Evolutionary conservation across 1,140 invertebrate genomes (phyloP).

Genomic region (Drosophila mauritiana): DNA sequence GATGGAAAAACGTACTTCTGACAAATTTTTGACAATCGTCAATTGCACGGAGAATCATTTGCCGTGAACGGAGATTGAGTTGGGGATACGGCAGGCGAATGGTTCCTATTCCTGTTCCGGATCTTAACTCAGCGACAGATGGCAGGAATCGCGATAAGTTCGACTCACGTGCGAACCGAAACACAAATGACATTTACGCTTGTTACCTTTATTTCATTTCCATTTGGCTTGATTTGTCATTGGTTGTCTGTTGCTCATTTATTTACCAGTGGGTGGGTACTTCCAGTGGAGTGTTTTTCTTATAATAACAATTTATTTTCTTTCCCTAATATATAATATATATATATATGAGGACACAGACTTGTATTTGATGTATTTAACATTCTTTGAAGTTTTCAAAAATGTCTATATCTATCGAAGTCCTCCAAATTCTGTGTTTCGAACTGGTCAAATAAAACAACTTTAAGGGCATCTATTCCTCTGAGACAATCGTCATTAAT

Average conservation of each 20-base stretch:
- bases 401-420: too few species aligned
- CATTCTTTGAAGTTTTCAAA: too few species aligned
- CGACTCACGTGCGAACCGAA: conserved; percentile 61
- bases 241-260: conserved; percentile 47
- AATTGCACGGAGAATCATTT: conserved; percentile 62
- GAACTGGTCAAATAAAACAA: conserved; percentile 15
- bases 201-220: conserved; percentile 66
- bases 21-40: conserved; percentile 80
- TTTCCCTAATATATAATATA: too few species aligned
- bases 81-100: neutral
- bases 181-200: conserved; percentile 66
- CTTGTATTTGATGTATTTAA: too few species aligned
- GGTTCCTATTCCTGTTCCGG: conserved; percentile 41
- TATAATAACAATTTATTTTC: too few species aligned
- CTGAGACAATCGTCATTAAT: conserved; percentile 63
- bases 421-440: too few species aligned
- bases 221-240: conserved; percentile 54
- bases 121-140: conserved; percentile 40
- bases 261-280: conserved; percentile 35
- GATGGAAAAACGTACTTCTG: conserved; percentile 57
- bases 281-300: neutral
- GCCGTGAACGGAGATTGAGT: neutral
- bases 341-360: too few species aligned
- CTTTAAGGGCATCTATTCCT: conserved; percentile 17
- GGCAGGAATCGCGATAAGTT: conserved; percentile 64